phyloP scores from a whole-genome alignment of 2,797 vertebrate genomes.

The Synaphobranchus kaupii region DNA sequence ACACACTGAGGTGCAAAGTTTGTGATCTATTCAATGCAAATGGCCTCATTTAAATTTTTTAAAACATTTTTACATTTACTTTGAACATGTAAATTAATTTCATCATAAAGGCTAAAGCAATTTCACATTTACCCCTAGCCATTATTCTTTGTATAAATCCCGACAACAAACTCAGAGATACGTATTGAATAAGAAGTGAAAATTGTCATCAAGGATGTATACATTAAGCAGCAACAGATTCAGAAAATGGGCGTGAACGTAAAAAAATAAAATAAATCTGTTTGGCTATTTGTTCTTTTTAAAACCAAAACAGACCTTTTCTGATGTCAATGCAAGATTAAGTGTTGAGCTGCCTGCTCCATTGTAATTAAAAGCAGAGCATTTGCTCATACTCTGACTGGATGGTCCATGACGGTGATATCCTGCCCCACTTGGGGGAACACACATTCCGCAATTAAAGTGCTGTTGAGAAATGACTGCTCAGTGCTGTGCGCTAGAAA shows the following conservation, averaged over 20 bases:
- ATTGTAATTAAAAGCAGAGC: slow-evolving; percentile 27
- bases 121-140: neutral
- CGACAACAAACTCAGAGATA: neutral
- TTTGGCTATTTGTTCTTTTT: slow-evolving; percentile 15
- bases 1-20: no score
- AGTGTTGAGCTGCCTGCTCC: neutral
- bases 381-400: neutral
- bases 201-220: neutral
- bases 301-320: slow-evolving; percentile 11
- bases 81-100: no score
- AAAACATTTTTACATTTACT: neutral
- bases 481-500: neutral
- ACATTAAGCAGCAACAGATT: neutral
- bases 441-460: slow-evolving; percentile 12
- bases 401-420: neutral
- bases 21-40: neutral
- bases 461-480: slow-evolving; percentile 3
- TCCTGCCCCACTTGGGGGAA: slow-evolving; percentile 6
- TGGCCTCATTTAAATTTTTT: neutral
- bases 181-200: neutral
- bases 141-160: neutral
- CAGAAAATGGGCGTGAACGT: neutral
- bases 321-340: slow-evolving; percentile 22
- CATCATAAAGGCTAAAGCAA: neutral
- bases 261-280: neutral